A percentile compares a stretch with the other conserved stretches of the same genome.
Conservation (phyloP, 1,140 invertebrate genomes). For the Drosophila tropicalis region DNA sequence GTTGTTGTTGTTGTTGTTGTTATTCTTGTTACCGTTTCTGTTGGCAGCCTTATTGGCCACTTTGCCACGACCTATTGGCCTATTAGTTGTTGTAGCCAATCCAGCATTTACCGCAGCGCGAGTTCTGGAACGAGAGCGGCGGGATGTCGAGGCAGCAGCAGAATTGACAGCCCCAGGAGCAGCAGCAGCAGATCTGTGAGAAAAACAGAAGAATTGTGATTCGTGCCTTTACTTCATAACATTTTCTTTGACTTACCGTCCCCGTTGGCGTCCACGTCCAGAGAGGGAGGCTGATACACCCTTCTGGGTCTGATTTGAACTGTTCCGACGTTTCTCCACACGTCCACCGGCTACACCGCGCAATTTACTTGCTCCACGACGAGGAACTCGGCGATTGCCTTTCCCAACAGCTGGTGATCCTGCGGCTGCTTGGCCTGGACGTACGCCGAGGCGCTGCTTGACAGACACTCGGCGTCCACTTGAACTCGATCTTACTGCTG, state of each 20-base stretch:
- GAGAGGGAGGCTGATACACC: conserved; percentile 39
- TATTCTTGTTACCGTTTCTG: conserved; percentile 60
- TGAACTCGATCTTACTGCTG: conserved; percentile 21
- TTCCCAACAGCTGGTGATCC: conserved; percentile 27
- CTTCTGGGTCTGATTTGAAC: conserved; percentile 36
- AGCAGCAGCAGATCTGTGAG: conserved; percentile 52
- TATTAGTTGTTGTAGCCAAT: conserved; percentile 34
- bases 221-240: background rate
- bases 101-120: conserved; percentile 51
- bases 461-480: conserved; percentile 57
- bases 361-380: conserved; percentile 41
- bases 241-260: conserved; percentile 55
- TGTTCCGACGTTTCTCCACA: conserved; percentile 69
- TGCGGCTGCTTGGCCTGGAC: conserved; percentile 47
- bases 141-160: conserved; percentile 29
- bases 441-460: conserved; percentile 71
- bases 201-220: conserved; percentile 47
- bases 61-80: conserved; percentile 38
- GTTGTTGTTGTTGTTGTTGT: conserved; percentile 47
- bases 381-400: conserved; percentile 27
- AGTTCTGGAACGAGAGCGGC: conserved; percentile 59
- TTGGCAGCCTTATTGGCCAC: conserved; percentile 42
- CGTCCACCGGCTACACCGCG: conserved; percentile 71
- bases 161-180: conserved; percentile 26
- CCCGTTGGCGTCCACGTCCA: conserved; percentile 57